Evolutionary conservation across 2,113 vertebrate genomes (phyloP), one percentile per base, ranked within the genome.

Genomic region (Syngnathus typhle): DNA sequence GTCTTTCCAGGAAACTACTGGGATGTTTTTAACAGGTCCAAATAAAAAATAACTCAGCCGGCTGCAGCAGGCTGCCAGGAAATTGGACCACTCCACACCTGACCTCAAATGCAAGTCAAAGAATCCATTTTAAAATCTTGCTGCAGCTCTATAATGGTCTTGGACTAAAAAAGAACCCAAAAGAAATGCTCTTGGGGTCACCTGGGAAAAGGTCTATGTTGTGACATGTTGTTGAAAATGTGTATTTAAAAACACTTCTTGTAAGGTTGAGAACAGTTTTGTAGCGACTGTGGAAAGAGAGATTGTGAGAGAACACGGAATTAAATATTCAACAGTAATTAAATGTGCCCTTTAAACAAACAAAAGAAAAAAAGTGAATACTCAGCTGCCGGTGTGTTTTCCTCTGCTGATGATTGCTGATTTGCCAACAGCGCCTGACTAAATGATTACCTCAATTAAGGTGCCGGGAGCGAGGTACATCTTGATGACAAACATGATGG

Each of bases 401-500:
- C 32, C 59, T 44, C 39, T 59, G 72, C 82, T 82, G 78, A 85
- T 77, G 73, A 55, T 65, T 70, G 79, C 76, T 73, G 79, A 83
- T 83, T 75, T 68, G 32, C 38, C 15, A 5, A 78, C 54, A 90
- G 68, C 10, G 51, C 62, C 46, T 52, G 54, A 70, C 68, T 70
- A 44, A 43, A 21, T 77, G 27, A 69, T 75, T 91, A 99, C 97
- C 96, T 99, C 95, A 0, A 88, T 91, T 66, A 99, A 87, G 80
- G 88, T 89, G 64, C 97, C 97, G 0, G 96, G 97, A 3, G 97
- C 96, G 65, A 99, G 90, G 36, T 96, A 77, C 95, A 99, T 99
- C 91, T 99, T 99, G 77, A 99, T 94, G 83, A 91, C 85, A 63
- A 99, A 99, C 97, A 99, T 99, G 70, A 98, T 91, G 1, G 97